These are phyloP conservation scores for Ptycholaimellus sp. DNA, from an alignment of 2,888 invertebrate species.

Conservation along the genomic window DNA sequence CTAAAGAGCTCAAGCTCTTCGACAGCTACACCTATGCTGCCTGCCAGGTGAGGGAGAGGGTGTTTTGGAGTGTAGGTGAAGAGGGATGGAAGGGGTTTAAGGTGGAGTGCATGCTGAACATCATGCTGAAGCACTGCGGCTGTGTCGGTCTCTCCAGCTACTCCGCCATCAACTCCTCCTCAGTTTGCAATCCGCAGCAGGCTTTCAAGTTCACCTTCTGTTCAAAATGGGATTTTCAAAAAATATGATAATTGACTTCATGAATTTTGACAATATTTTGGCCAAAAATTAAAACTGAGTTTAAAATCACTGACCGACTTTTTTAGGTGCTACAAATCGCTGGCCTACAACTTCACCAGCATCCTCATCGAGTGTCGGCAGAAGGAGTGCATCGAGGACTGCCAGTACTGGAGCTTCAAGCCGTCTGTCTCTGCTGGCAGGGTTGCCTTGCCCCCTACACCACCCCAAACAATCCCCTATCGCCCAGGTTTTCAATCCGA, in stretches of 20 bases:
- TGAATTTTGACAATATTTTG: no score
- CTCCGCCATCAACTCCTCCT: no score
- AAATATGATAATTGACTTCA: no score
- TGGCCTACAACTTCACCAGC: neutral
- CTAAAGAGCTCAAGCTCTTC: slow-evolving; percentile 1
- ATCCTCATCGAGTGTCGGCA: neutral
- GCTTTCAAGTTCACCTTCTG: no score
- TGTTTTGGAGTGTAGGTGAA: no score
- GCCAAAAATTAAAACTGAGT: no score
- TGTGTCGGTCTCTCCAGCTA: neutral
- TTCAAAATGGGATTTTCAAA: no score
- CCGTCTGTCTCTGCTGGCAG: neutral
- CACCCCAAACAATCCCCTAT: no score
- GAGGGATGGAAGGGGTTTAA: no score
- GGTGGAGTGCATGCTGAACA: slow-evolving; percentile 4
- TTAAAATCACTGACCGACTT: neutral
- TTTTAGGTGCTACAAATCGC: neutral
- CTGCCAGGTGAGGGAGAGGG: no score
- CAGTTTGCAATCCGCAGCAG: no score
- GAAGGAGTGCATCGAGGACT: neutral
- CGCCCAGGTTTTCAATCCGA: slow-evolving; percentile 2
- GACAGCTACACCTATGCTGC: slow-evolving; percentile 1
- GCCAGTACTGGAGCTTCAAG: slow-evolving; percentile 3
- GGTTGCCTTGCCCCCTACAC: no score
- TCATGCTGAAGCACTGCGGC: neutral